Evolutionary conservation across 2,113 vertebrate genomes (phyloP), one percentile per base, ranked within the genome.

Genomic region (Thinocorus orbignyianus): DNA sequence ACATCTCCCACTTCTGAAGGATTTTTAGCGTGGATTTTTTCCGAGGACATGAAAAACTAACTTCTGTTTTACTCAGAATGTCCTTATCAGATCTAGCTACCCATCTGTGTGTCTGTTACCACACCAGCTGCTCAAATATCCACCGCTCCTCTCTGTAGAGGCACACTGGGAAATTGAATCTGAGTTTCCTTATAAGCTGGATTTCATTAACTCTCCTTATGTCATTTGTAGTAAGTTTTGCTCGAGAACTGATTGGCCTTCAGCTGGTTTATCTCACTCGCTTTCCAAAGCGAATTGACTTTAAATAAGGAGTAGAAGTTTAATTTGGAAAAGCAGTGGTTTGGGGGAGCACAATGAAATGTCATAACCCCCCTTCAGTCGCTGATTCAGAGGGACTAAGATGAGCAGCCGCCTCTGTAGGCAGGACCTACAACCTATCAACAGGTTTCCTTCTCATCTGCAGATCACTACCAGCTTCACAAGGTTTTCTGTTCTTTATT

Each of bases 11-110:
- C 86, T 58, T 64, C 69, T 8, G 64, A 57, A 66, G 65, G 57
- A 31, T 39, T 94, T 86, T 30, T 51, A 84, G 69, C 2, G 2
- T 88, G 95, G 91, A 52, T 81, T 69, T 11, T 12, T 17, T 65
- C 90, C 93, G 80, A 35, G 81, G 70, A 76, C 62, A 26, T 14
- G 33, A 74, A 93, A 95, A 93, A 42, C 74, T 68, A 57, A 94
- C 92, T 95, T 83, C 95, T 23, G 85, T 86, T 88, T 66, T 20
- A 46, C 62, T 90, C 84, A 11, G 28, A 4, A 17, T 30, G 7
- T 44, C 58, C 41, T 94, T 74, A 90, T 95, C 92, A 35, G 92
- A 79, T 85, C 4, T 9, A 60, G 30, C 49, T 46, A 20, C 7
- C 4, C 81, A 39, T 86, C 95, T 90, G 81, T 1, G 0, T 5